Conservation (phyloP, 2,113 vertebrate species). For the Leptosomus discolor region DNA sequence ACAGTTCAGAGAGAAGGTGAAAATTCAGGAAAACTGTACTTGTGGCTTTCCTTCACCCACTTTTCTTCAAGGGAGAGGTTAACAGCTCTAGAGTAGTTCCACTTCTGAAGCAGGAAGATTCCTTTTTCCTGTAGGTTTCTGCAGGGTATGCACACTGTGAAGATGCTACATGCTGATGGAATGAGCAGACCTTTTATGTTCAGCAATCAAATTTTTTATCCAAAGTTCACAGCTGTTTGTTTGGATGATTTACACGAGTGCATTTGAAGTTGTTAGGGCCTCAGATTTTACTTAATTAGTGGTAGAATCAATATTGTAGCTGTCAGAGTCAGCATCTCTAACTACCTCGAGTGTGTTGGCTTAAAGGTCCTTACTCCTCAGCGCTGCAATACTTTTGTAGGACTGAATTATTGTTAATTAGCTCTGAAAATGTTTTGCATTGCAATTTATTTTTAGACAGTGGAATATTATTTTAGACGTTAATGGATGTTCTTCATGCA, state of each 20-base stretch:
- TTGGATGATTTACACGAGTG: not conserved
- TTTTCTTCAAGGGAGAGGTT: not conserved
- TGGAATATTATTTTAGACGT: conserved; percentile 40
- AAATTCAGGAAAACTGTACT: not conserved
- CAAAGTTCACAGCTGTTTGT: not conserved
- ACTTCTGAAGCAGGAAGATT: not conserved
- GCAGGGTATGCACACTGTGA: not conserved
- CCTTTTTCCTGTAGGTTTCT: not conserved
- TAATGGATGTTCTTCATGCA: conserved; percentile 54
- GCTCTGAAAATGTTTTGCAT: conserved; percentile 54
- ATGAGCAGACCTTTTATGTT: not conserved
- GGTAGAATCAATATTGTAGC: not conserved
- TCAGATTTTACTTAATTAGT: conserved; percentile 26
- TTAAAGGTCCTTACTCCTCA: not conserved
- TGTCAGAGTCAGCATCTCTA: not conserved
- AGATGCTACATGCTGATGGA: not conserved
- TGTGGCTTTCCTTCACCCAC: not conserved
- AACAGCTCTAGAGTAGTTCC: not conserved
- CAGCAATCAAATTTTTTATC: not conserved
- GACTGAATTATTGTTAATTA: conserved; percentile 38
- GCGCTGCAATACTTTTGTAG: not conserved
- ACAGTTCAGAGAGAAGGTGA: not conserved
- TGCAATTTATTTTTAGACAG: conserved; percentile 56
- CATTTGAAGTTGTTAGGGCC: not conserved
- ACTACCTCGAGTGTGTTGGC: not conserved